Evolutionary conservation across 1,140 invertebrate genomes (phyloP).

Genomic region (Colletes latitarsis): DNA sequence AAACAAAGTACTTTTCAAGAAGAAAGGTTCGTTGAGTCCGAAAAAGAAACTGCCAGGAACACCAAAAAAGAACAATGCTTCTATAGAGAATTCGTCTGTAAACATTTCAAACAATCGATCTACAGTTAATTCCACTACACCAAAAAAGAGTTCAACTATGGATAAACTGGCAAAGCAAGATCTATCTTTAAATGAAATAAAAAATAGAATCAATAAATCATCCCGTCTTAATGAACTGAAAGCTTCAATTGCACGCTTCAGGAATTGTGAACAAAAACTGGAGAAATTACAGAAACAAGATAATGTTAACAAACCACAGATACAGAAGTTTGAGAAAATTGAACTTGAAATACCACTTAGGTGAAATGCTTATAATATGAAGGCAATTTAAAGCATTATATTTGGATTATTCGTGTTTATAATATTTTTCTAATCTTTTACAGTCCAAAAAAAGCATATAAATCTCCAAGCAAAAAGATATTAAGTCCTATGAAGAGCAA

Average conservation of each 20-base stretch:
- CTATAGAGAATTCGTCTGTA: not conserved
- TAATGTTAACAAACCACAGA: conserved; percentile 77
- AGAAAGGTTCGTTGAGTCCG: conserved; percentile 74
- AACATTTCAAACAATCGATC: conserved; percentile 16
- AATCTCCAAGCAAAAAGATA: conserved; percentile 82
- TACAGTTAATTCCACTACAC: conserved; percentile 64
- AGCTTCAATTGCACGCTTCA: conserved; percentile 83
- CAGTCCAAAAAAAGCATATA: conserved; percentile 82
- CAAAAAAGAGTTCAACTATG: conserved; percentile 75
- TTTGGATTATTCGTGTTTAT: not conserved
- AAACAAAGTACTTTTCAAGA: conserved; percentile 76
- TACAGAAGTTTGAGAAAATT: conserved; percentile 87
- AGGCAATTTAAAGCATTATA: conserved; percentile 4
- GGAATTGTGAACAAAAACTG: conserved; percentile 80
- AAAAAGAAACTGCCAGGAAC: conserved; percentile 68
- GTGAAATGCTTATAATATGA: conserved; percentile 73
- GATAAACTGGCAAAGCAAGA: conserved; percentile 80
- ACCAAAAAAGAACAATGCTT: conserved; percentile 51
- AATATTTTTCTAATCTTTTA: conserved; percentile 45
- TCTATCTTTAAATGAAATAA: conserved; percentile 85
- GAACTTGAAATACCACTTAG: conserved; percentile 87
- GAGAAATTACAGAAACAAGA: conserved; percentile 77
- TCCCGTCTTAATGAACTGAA: conserved; percentile 85
- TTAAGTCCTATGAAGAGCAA: conserved; percentile 83
- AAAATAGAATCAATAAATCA: conserved; percentile 84